A percentile compares a stretch with the other conserved stretches of the same genome.
phyloP scores from a whole-genome alignment of 53 echinoderm and acorn worm species.

The Paracentrotus lividus region DNA sequence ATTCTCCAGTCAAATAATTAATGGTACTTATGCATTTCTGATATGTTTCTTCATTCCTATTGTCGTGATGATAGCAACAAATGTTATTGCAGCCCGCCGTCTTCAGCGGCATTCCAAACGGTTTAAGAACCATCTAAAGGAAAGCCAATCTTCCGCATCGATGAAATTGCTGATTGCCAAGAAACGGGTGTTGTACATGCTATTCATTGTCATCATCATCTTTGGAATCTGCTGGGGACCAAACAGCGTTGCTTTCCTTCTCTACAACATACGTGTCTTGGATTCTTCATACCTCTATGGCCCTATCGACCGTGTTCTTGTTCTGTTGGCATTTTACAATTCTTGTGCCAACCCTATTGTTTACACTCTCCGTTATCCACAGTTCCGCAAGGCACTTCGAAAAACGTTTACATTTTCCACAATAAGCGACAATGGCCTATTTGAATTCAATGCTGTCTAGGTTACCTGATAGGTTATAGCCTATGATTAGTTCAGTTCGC shows the following conservation, averaged over 20 bases:
- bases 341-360: conserved; percentile 17
- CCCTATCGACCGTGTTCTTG: conserved; percentile 70
- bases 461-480: too few species aligned
- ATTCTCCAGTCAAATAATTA: conserved; percentile 25
- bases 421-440: neutral
- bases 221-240: conserved; percentile 83
- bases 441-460: too few species aligned
- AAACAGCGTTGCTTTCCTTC: conserved; percentile 66
- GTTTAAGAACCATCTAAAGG: neutral
- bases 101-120: conserved; percentile 48
- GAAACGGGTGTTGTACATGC: conserved; percentile 71
- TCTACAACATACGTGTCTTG: conserved; percentile 67
- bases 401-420: neutral
- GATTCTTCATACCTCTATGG: conserved; percentile 63
- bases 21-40: neutral
- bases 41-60: conserved; percentile 69
- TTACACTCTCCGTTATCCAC: neutral
- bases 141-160: neutral
- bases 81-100: conserved; percentile 67
- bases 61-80: conserved; percentile 72
- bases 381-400: neutral
- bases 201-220: conserved; percentile 76
- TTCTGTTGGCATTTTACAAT: conserved; percentile 72
- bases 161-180: conserved; percentile 19
- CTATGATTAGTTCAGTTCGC: too few species aligned